Conservation (phyloP, 2,888 invertebrate genomes). For the Tetanocera ferruginea region DNA sequence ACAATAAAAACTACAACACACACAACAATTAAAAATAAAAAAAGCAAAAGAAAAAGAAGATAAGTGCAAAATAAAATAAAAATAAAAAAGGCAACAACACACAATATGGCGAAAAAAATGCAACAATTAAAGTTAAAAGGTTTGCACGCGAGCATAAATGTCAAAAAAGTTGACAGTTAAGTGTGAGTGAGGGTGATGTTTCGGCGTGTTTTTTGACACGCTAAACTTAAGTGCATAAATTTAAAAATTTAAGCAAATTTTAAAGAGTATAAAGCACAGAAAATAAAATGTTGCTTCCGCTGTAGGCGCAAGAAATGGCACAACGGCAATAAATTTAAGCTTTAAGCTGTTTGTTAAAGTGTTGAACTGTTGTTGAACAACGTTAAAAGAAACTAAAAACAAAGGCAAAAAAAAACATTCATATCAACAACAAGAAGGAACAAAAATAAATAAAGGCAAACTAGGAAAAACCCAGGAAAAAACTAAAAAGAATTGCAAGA, state of each 20-base stretch:
- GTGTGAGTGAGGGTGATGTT: background rate
- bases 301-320: too few species aligned
- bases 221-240: too few species aligned
- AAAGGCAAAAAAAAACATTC: background rate
- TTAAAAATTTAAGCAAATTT: too few species aligned
- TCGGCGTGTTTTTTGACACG: background rate
- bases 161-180: background rate
- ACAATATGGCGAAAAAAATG: background rate
- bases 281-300: too few species aligned
- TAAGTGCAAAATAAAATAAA: background rate
- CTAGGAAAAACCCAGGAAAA: too few species aligned
- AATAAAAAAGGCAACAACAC: background rate
- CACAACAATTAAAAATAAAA: background rate
- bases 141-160: conserved; percentile 18
- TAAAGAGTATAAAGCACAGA: too few species aligned
- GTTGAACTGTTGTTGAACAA: conserved; percentile 2
- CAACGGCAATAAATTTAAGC: background rate
- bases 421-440: background rate
- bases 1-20: background rate
- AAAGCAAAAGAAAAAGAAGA: background rate
- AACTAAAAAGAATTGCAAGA: too few species aligned
- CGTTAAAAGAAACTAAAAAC: background rate
- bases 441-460: too few species aligned
- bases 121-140: conserved; percentile 12
- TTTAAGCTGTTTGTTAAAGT: background rate